Base-by-base conservation (phyloP, 1,140 invertebrate species). In the Chrysoperla carnea region DNA sequence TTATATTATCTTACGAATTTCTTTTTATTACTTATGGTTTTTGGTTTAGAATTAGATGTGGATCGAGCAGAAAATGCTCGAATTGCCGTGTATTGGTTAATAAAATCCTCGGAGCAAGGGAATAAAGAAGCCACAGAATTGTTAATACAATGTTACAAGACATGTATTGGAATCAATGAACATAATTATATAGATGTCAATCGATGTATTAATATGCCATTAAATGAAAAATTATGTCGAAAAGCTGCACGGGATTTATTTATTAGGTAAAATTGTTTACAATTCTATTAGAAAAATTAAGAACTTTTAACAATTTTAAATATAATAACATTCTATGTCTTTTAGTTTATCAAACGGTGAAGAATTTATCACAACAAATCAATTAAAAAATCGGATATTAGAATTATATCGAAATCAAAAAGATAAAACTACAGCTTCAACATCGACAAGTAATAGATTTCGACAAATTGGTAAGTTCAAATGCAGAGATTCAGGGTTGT, bases 71-170 rank as follows among this genome's bases (percentile, higher is more conserved):
- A 76, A 52, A 81, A 81, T 61, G 72, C 69, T 7, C 60, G 69
- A 33, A 51, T 74, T 44, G 88, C 85, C 0, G 74, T 93, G 33
- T 80, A 85, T 52, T 93, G 88, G 88, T 57, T 94, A 6, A 79
- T 88, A 11, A 81, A 81, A 61, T 85, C 89, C 1, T 88, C 87
- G 0, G 81, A 88, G 53, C 85, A 91, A 59, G 88, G 87, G 3
- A 86, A 90, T 57, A 69, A 78, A 46, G 84, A 88, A 57, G 87
- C 88, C 4, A 85, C 84, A 15, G 72, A 76, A 42, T 68, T 88
- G 49, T 64, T 94, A 28, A 69, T 72, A 52, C 70, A 84, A 59
- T 91, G 87, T 61, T 72, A 83, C 33, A 69, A 77, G 17, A 76
- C 73, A 27, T 81, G 84, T 27, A 73, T 76, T 51, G 83, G 85